Conservation (phyloP, 1,140 invertebrate genomes). For the Zaprionus tsacasi region DNA sequence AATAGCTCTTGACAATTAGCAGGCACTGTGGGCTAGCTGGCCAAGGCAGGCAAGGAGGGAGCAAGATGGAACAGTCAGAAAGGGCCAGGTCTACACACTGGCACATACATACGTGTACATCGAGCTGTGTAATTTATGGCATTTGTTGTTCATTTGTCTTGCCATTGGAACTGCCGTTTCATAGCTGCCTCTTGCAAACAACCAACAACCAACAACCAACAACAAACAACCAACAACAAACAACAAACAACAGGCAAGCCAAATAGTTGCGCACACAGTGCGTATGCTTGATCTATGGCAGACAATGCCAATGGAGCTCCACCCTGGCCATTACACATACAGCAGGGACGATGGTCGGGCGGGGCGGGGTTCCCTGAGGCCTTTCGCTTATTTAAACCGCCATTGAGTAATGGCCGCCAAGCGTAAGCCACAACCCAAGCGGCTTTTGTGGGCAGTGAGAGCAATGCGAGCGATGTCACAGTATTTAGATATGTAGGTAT, state of each 20-base stretch:
- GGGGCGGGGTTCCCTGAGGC: slow-evolving; percentile 4
- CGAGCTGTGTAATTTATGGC: slow-evolving; percentile 73
- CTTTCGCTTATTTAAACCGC: slow-evolving; percentile 55
- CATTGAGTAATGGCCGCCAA: slow-evolving; percentile 66
- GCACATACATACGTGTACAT: slow-evolving; percentile 42
- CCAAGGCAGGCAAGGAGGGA: not conserved
- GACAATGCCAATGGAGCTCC: slow-evolving; percentile 57
- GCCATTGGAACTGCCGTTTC: slow-evolving; percentile 43
- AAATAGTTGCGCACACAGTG: slow-evolving; percentile 61
- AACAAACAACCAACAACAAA: too few species aligned
- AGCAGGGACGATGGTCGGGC: not conserved
- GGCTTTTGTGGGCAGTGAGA: slow-evolving; percentile 36
- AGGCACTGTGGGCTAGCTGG: slow-evolving; percentile 9
- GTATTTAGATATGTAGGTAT: not conserved
- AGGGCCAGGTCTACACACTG: not conserved
- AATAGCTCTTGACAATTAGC: slow-evolving; percentile 60
- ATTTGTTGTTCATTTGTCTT: slow-evolving; percentile 79
- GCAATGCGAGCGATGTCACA: not conserved
- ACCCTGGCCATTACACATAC: slow-evolving; percentile 15
- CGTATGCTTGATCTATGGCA: slow-evolving; percentile 72
- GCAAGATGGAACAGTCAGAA: not conserved
- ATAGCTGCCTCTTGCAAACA: slow-evolving; percentile 19
- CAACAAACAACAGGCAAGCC: slow-evolving; percentile 41
- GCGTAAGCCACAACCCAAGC: slow-evolving; percentile 63
- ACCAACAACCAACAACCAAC: too few species aligned